phyloP scores from a whole-genome alignment of 1,140 invertebrate genomes.

The Pentalonia nigronervosa region DNA sequence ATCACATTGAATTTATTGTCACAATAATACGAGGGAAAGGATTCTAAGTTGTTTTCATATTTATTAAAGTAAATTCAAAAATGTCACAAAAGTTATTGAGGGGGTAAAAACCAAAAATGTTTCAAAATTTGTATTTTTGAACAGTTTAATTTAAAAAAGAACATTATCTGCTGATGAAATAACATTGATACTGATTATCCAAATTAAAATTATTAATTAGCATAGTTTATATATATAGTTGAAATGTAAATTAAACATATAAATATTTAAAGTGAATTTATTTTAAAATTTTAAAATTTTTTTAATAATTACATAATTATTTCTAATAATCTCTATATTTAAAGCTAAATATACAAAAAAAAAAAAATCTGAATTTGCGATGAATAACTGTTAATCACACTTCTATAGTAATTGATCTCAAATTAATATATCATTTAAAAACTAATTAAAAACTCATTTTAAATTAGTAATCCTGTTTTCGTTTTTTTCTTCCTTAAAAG shows the following conservation, averaged over 20 bases:
- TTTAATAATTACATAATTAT: not conserved
- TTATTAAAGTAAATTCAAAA: not conserved
- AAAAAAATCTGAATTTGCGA: not conserved
- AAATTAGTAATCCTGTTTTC: not conserved
- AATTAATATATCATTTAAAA: not conserved
- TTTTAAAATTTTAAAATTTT: not conserved
- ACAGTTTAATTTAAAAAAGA: not conserved
- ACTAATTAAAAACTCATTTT: not conserved
- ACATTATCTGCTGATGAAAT: not conserved
- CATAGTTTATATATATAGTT: not conserved
- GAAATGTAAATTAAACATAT: not conserved
- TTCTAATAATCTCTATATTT: not conserved
- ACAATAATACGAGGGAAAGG: not conserved
- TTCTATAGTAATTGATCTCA: not conserved
- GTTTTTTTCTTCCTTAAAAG: not conserved
- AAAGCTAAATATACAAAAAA: not conserved
- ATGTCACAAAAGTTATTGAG: not conserved
- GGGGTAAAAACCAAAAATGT: not conserved
- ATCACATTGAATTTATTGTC: not conserved
- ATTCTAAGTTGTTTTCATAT: not conserved
- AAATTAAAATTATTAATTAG: not conserved
- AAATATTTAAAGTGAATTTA: not conserved
- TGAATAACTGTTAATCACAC: not conserved
- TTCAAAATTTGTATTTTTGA: not conserved
- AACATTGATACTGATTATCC: not conserved